Base-by-base conservation (phyloP, 1,140 invertebrate species). In the Monochamus saltuarius region DNA sequence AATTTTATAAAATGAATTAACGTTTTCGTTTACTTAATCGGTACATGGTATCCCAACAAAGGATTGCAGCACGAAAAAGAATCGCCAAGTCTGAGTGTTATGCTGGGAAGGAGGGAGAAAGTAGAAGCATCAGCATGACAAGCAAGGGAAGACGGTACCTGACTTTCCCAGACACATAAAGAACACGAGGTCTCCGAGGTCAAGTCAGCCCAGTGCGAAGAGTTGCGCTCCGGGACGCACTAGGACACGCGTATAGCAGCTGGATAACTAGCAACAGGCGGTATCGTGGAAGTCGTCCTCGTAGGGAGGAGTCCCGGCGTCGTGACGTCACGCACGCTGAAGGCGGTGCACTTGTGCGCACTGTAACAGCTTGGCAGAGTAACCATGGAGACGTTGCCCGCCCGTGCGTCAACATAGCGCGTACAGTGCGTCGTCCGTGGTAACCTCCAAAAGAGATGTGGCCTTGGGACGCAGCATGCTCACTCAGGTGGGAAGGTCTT, bases 221-320 rank as follows among this genome's bases (percentile, higher is more conserved):
- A 54, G 39, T 29, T 52, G 53, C 46, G 22, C 36, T 36, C 47
- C 55, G 53, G 56, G 49, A 50, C 37, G 43, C 62, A 66, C 39
- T 50, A n/a, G 37, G 64, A 64, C 57, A 40, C 66, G 66, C 70
- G 70, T 68, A 61, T 53, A 47, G 60, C 38, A 62, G 68, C 59
- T 68, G 71, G 61, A 70, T 66, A 64, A 75, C 74, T 75, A 75
- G 71, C 74, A 75, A 75, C 74, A 75, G 74, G 74, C 74, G 68
- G 67, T 59, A 70, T 64, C 67, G 62, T 65, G 67, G 68, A 65
- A 56, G 65, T 64, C 61, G 56, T 53, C 57, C 60, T 34, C 53
- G 51, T 17, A 53, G 67, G 72, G 74, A 71, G 72, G 74, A 68
- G 74, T 67, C 66, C 64, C 35, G 49, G 13, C 45, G 37, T 7